Percentiles rank a stretch among this genome's conserved stretches.
These are phyloP conservation scores for Euzophera pinguis DNA, from an alignment of 2,888 invertebrate genomes.

Conservation along the genomic window DNA sequence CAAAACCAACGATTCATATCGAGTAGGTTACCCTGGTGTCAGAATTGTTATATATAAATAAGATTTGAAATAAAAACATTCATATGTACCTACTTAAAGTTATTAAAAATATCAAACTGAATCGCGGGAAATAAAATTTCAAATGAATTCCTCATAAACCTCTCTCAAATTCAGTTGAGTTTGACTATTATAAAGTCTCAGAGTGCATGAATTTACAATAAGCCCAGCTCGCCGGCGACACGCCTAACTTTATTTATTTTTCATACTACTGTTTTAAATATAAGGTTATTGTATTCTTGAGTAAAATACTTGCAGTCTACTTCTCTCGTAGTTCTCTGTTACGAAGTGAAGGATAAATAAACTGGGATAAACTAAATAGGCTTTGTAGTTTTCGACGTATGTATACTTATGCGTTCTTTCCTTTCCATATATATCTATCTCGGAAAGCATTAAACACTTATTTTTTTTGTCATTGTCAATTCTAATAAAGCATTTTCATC, in stretches of 20 bases:
- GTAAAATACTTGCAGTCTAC: neutral
- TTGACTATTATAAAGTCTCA: conserved; percentile 15
- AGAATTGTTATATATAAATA: no score
- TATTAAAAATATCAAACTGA: neutral
- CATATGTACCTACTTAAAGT: no score
- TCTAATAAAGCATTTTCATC: no score
- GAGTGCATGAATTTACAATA: conserved; percentile 35
- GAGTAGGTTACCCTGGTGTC: no score
- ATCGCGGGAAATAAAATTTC: neutral
- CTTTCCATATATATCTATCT: no score
- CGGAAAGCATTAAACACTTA: no score
- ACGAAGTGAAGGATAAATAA: neutral
- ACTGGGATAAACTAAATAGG: neutral
- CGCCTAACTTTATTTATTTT: conserved; percentile 18
- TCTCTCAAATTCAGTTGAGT: conserved; percentile 6
- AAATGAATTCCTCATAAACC: conserved; percentile 10
- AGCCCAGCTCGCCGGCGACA: conserved; percentile 9
- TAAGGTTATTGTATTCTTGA: neutral
- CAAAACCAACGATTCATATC: no score
- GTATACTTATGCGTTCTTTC: no score
- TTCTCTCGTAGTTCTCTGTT: neutral
- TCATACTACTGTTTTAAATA: conserved; percentile 14
- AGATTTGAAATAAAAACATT: no score
- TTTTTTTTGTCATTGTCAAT: no score
- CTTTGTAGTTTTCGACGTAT: no score